Base-by-base conservation (phyloP, 2,113 vertebrate species). In the Hypanus sabinus region DNA sequence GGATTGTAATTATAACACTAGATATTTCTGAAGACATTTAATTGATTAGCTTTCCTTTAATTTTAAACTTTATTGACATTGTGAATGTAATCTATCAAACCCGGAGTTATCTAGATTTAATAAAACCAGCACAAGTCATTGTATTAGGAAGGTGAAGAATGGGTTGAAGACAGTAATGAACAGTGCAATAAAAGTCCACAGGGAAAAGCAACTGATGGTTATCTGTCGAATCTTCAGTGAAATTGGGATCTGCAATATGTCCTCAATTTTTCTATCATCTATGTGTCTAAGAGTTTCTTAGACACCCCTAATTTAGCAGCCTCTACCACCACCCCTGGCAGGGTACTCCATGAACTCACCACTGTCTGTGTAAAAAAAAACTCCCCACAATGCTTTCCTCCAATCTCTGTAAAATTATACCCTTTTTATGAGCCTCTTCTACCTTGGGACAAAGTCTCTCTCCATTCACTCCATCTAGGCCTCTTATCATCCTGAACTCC, bases 21-120 rank as follows among this genome's bases (percentile, higher is more conserved):
- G 30, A 90, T 90, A 65, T 20, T 68, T n/a, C 16, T 68, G 30
- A 30, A 65, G 60, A n/a, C 60, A 65, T 90, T 33, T 33, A 65
- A 57, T 55, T 30, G 81, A 85, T 85, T 85, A 85, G 62, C 30
- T 90, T 16, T 68, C 85, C 85, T 90, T 90, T 62, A 33, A 90
- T 18, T 90, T 62, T 18, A 65, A 65, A 90, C 60, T 65, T 33
- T n/a, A 90, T 30, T 20, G 30, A 90, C 60, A 60, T 8, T 1
- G 57, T 88, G 16, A 4, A 90, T 65, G n/a, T 20, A 65, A 90
- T 90, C 60, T 65, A 33, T 65, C 60, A 65, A 90, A 65, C 30
- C 5, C 5, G 33, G 65, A 65, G 33, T 90, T 16, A 65, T 36
- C 27, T 14, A 33, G 62, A 36, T 68, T 65, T 60, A 90, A 68